A percentile compares a stretch with the other conserved stretches of the same genome.
These are phyloP conservation scores for Xestia ashworthii DNA, from an alignment of 2,888 invertebrate genomes.

Conservation along the genomic window DNA sequence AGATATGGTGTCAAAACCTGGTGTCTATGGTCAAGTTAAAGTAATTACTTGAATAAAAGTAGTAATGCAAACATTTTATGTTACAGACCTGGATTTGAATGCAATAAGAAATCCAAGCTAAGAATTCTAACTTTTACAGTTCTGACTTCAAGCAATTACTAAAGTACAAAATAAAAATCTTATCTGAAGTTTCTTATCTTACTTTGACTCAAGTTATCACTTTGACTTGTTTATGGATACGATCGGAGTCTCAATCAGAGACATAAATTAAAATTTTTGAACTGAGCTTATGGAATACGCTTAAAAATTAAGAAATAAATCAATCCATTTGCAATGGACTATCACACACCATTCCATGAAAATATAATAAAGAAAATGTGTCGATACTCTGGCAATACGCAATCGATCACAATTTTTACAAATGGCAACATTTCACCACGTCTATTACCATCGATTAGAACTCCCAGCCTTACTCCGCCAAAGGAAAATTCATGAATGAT, in stretches of 20 bases:
- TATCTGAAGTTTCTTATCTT: too few species aligned
- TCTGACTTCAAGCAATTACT: too few species aligned
- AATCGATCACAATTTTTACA: slow-evolving; percentile 34
- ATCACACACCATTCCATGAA: neutral
- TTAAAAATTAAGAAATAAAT: slow-evolving; percentile 5
- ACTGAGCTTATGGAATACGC: neutral
- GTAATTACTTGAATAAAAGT: neutral
- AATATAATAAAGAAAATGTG: slow-evolving; percentile 24
- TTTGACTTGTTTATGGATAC: neutral
- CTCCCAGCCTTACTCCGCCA: slow-evolving; percentile 33
- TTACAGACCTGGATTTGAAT: neutral
- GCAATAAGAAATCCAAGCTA: neutral
- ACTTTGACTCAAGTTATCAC: neutral
- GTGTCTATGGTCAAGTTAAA: neutral
- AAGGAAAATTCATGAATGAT: slow-evolving; percentile 62
- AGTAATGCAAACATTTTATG: neutral
- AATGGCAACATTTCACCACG: slow-evolving; percentile 48
- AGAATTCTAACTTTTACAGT: neutral
- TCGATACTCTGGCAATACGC: slow-evolving; percentile 18
- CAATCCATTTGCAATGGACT: slow-evolving; percentile 16
- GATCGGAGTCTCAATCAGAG: slow-evolving; percentile 3
- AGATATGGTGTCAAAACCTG: neutral
- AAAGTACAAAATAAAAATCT: too few species aligned
- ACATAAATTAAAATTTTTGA: slow-evolving; percentile 18
- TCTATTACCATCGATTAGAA: slow-evolving; percentile 46